These are phyloP conservation scores for Scolanthus callimorphus DNA, from an alignment of 92 coral and sea anemone genomes.

Conservation along the genomic window DNA sequence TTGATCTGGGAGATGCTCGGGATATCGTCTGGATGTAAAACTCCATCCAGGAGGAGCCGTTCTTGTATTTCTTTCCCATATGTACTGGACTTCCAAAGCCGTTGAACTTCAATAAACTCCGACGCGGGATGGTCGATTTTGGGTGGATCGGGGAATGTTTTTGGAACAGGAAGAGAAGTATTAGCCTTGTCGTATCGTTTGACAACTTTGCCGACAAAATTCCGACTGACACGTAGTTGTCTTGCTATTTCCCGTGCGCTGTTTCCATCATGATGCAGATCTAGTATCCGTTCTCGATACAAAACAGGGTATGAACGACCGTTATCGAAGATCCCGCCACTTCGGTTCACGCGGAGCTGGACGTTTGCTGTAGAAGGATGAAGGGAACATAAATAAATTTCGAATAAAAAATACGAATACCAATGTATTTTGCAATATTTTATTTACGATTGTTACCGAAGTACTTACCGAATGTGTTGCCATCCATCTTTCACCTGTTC, in stretches of 20 bases:
- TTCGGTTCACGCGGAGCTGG: conserved; percentile 37
- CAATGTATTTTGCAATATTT: too few relatives aligned
- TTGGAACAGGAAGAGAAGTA: conserved; percentile 20
- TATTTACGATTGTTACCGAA: too few relatives aligned
- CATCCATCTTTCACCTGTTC: too few relatives aligned
- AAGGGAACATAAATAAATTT: too few relatives aligned
- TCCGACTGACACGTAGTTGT: conserved; percentile 10
- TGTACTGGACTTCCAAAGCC: too few relatives aligned
- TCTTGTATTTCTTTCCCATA: too few relatives aligned
- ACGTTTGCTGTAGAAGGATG: conserved; percentile 29
- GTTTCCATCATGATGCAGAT: conserved; percentile 45
- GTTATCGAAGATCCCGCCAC: conserved; percentile 55
- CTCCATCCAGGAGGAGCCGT: too few relatives aligned
- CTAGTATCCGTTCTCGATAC: conserved; percentile 44
- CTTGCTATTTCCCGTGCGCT: conserved; percentile 31
- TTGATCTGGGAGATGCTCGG: conserved; percentile 31
- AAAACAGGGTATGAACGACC: conserved; percentile 50
- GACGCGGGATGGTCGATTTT: conserved; percentile 12
- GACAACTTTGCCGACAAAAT: conserved; percentile 15
- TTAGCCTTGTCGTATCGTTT: conserved; percentile 14
- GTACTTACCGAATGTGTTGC: too few relatives aligned
- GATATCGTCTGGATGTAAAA: too few relatives aligned
- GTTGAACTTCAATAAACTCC: conserved; percentile 19
- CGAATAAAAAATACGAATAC: too few relatives aligned
- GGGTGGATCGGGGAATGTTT: conserved; percentile 4